Base-by-base conservation (phyloP, 2,113 vertebrate genomes). In the Merops nubicus region DNA sequence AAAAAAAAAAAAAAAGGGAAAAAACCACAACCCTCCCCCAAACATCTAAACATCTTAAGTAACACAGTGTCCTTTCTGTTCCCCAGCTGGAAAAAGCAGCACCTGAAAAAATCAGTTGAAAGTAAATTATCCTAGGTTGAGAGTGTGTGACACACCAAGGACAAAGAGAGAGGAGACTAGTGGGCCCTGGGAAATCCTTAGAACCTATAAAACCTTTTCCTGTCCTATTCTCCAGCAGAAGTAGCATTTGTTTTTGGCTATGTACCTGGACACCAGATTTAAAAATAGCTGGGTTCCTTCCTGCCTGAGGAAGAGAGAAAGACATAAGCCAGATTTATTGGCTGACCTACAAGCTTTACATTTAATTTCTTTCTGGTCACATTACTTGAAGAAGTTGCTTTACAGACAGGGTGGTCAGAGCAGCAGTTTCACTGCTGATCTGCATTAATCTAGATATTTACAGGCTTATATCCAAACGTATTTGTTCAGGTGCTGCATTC, bases 231-330 rank as follows among this genome's bases (percentile, higher is more conserved):
- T 96, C 31, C 60, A 88, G 63, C 70, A 96, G 47, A 74, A 94
- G 77, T 20, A 80, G 42, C 75, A 18, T 89, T 93, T 57, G 13
- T 3, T 85, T 93, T 90, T 97, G 91, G 81, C 95, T 93, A 6
- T 31, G 67, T 96, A 96, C 87, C 81, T 97, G 94, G 57, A 95
- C 86, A 93, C 34, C 53, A 95, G 79, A 85, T 76, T 82, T 65
- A 90, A 78, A 96, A 95, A 96, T 92, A 91, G 53, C 72, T 85
- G 65, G 5, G 42, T 63, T 96, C 47, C 78, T 95, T 96, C 93
- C 95, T 95, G 89, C 77, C 45, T 93, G 68, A 91, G 90, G 94
- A 97, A 93, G 93, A 96, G 75, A 78, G 90, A 76, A 95, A 88
- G 64, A 93, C n/a, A 1, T 25, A 86, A 91, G 63, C 60, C 81